Evolutionary conservation across 2,797 vertebrate species (phyloP).

Genomic region (Phrynocephalus vlangalii): DNA sequence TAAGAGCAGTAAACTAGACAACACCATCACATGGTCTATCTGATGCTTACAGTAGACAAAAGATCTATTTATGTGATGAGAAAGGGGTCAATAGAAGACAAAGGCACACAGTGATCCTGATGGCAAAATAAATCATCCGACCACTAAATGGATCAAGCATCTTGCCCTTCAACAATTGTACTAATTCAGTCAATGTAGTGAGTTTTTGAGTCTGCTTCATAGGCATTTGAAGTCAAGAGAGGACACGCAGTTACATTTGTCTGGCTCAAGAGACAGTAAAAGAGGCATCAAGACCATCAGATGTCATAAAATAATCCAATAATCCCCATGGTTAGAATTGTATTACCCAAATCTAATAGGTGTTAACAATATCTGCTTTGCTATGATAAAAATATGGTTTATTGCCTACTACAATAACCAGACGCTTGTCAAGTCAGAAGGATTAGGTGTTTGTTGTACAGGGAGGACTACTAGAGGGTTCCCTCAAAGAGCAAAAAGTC

Average conservation of each 20-base stretch:
- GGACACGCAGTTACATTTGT: slow-evolving; percentile 49
- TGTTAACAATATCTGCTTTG: not conserved
- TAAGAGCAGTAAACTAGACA: slow-evolving; percentile 44
- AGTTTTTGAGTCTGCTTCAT: slow-evolving; percentile 52
- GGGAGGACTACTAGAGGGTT: not conserved
- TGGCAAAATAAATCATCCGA: slow-evolving; percentile 60
- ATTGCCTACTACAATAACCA: not conserved
- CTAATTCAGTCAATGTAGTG: slow-evolving; percentile 53
- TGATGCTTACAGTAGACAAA: slow-evolving; percentile 58
- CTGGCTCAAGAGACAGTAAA: slow-evolving; percentile 18
- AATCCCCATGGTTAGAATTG: not conserved
- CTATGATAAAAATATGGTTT: not conserved
- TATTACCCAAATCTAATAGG: not conserved
- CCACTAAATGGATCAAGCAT: slow-evolving; percentile 59
- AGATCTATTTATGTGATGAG: slow-evolving; percentile 55
- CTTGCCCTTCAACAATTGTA: slow-evolving; percentile 43
- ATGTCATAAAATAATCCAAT: not conserved
- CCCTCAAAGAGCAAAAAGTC: not conserved
- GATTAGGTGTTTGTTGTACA: not conserved
- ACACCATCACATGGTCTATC: slow-evolving; percentile 52
- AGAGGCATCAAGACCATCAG: not conserved
- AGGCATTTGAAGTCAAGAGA: slow-evolving; percentile 46
- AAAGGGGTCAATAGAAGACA: slow-evolving; percentile 45
- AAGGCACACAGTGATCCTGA: slow-evolving; percentile 52
- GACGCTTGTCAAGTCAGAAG: not conserved